Base-by-base conservation (phyloP, 2,797 vertebrate species). In the Remorina albescens region DNA sequence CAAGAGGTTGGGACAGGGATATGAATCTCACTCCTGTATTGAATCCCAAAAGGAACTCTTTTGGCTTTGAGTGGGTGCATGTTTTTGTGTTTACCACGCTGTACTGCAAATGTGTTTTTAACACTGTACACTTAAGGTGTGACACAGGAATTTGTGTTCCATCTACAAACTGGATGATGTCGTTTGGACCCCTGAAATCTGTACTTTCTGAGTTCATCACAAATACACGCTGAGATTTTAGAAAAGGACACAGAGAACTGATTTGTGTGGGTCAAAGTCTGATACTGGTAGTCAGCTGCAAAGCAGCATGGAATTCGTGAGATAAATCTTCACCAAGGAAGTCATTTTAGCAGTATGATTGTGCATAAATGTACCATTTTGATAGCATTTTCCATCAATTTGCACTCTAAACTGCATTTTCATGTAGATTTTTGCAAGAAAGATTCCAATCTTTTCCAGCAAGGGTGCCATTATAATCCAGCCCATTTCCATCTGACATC, bases 41-140 rank as follows among this genome's bases (percentile, higher is more conserved):
- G 66, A 86, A 74, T 58, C 80, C 82, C 78, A 84, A 82, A 64
- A 83, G 81, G 65, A 84, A 82, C 65, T 81, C 84, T 74, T 46
- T 57, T 37, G 83, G 70, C 80, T 80, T 68, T 55, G 78, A 76
- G 60, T 83, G 76, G 78, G 86, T 74, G 84, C 41, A 10, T 82
- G 68, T 80, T 83, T 85, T 67, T 73, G 28, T 79, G 72, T 84
- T 77, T 68, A 63, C 72, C 69, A 54, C 49, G 46, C 71, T 59
- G 50, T 16, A 42, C 26, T 57, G 64, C 57, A 34, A 50, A 57
- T 63, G 37, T 26, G 47, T 36, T 28, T 36, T 61, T n/a, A 50
- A 61, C 32, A 59, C 19, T 54, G 23, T 57, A 36, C 15, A 63
- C 54, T 66, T 67, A 62, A 32, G 84, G 63, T 42, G 51, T 12